phyloP scores from a whole-genome alignment of 2,113 vertebrate genomes.

The Gymnocephalus cernua region DNA sequence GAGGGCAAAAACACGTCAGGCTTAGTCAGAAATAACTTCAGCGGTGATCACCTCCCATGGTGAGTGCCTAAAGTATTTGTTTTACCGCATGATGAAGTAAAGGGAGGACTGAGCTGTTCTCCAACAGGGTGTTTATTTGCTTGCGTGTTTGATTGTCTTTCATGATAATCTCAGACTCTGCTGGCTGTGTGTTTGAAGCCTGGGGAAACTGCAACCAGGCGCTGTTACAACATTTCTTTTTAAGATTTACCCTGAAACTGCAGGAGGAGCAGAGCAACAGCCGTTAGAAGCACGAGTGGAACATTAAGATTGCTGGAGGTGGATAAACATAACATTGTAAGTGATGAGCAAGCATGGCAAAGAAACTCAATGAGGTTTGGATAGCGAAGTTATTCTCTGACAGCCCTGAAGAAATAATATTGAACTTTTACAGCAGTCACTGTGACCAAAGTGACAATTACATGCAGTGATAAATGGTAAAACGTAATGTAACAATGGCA shows the following conservation, averaged over 20 bases:
- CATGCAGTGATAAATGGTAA: not conserved
- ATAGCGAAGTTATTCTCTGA: conserved; percentile 1
- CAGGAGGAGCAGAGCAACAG: not conserved
- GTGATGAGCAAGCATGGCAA: not conserved
- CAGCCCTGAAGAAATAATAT: not conserved
- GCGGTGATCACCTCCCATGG: conserved; percentile 46
- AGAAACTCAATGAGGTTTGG: not conserved
- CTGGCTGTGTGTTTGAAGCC: conserved; percentile 41
- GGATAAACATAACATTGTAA: not conserved
- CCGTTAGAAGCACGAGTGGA: not conserved
- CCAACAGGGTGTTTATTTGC: conserved; percentile 32
- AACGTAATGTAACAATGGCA: not conserved
- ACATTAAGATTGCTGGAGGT: not conserved
- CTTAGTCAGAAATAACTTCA: conserved; percentile 25
- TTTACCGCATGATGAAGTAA: conserved; percentile 50
- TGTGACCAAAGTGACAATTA: not conserved
- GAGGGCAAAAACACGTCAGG: conserved; percentile 52
- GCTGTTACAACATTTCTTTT: conserved; percentile 10
- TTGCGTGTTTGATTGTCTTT: conserved; percentile 54
- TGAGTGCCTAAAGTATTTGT: conserved; percentile 54
- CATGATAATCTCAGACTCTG: conserved; percentile 34
- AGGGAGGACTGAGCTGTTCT: conserved; percentile 18
- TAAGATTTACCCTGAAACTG: conserved; percentile 6
- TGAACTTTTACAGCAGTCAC: not conserved
- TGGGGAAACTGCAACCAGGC: conserved; percentile 17